Evolutionary conservation across 2,888 invertebrate species (phyloP).

Genomic region (Odontothrips loti): DNA sequence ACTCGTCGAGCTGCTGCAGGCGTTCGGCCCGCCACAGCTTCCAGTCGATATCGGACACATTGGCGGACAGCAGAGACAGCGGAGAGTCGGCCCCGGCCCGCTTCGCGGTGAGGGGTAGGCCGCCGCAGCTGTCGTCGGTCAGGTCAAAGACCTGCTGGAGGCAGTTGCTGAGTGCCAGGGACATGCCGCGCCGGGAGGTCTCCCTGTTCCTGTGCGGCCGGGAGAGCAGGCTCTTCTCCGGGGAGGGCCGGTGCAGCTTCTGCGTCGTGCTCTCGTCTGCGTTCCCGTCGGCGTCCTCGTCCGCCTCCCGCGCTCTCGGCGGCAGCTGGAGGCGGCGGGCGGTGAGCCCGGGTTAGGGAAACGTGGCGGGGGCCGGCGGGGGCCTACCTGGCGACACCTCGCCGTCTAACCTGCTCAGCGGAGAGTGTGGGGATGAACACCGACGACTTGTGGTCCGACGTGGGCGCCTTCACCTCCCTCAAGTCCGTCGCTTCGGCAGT

Average conservation of each 20-base stretch:
- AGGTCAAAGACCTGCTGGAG: not conserved
- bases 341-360: not conserved
- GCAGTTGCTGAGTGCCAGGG: not conserved
- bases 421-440: not conserved
- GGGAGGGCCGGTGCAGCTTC: not conserved
- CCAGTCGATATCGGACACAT: conserved; percentile 16
- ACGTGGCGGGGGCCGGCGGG: not conserved
- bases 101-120: not conserved
- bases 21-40: not conserved
- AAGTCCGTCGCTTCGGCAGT: not conserved
- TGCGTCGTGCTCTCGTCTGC: not conserved
- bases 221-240: not conserved
- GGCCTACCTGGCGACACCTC: not conserved
- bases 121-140: not conserved
- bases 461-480: conserved; percentile 7
- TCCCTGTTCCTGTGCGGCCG: not conserved
- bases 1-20: not conserved
- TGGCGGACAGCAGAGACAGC: not conserved
- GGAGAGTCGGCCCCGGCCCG: not conserved
- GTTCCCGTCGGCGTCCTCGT: not conserved
- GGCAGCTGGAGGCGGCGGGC: not conserved
- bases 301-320: not conserved
- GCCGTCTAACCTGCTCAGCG: not conserved
- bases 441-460: conserved; percentile 1
- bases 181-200: not conserved